Conservation (phyloP, 2,888 invertebrate genomes). For the Cistogaster globosa region DNA sequence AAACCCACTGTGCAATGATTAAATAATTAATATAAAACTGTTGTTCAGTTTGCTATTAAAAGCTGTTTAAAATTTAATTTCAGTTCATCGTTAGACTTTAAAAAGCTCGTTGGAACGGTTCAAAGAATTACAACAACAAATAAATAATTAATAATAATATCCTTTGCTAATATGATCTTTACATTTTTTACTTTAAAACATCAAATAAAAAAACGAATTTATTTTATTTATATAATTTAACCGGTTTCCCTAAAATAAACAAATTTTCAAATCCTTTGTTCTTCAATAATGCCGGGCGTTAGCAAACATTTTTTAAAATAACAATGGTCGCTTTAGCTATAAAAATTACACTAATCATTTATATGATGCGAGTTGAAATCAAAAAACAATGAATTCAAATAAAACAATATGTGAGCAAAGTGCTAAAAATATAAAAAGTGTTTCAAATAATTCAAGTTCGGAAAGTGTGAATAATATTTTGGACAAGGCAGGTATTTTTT, state of each 20-base stretch:
- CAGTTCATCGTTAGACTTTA: slow-evolving; percentile 64
- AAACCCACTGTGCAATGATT: slow-evolving; percentile 66
- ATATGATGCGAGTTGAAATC: slow-evolving; percentile 4
- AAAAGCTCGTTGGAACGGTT: slow-evolving; percentile 36
- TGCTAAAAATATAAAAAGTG: slow-evolving; percentile 34
- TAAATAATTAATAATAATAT: not conserved
- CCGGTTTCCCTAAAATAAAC: slow-evolving; percentile 6
- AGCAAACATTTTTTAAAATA: slow-evolving; percentile 49
- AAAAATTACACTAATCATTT: slow-evolving; percentile 50
- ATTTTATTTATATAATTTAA: not conserved
- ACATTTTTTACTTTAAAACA: too few relatives aligned
- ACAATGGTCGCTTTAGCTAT: slow-evolving; percentile 42
- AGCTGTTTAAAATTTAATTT: slow-evolving; percentile 48
- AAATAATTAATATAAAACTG: slow-evolving; percentile 67
- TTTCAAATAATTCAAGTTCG: slow-evolving; percentile 44
- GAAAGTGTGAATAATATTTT: slow-evolving; percentile 71
- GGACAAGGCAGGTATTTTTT: slow-evolving; percentile 73
- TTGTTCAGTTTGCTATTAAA: slow-evolving; percentile 54
- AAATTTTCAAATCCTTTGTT: slow-evolving; percentile 33
- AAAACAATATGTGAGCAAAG: slow-evolving; percentile 16
- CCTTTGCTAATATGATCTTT: too few relatives aligned
- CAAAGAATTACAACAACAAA: slow-evolving; percentile 16
- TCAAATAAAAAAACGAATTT: too few relatives aligned
- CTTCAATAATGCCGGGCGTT: slow-evolving; percentile 54
- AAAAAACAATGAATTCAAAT: slow-evolving; percentile 5